Conservation (phyloP, 2,113 vertebrate genomes). For the Halcyon malimbica region DNA sequence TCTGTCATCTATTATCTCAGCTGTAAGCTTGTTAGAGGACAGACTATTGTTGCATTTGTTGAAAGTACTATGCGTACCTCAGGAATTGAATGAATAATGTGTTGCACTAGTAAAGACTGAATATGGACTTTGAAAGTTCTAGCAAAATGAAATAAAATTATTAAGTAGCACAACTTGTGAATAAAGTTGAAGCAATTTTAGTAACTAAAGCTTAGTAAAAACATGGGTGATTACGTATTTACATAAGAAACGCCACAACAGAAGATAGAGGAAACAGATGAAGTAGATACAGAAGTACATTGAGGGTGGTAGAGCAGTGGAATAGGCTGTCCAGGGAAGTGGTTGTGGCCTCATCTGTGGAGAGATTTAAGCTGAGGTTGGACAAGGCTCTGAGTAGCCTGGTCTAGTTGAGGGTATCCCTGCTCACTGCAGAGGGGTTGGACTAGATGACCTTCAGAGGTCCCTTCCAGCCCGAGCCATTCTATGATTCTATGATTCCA, state of each 20-base stretch:
- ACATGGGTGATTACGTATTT: background rate
- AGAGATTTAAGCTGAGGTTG: too few species aligned
- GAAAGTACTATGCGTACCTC: background rate
- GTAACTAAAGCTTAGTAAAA: background rate
- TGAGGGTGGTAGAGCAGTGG: too few species aligned
- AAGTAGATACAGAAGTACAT: background rate
- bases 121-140: background rate
- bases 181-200: background rate
- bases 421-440: too few species aligned
- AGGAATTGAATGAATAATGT: background rate
- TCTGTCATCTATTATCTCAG: background rate
- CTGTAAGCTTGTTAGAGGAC: background rate
- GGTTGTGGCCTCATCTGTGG: too few species aligned
- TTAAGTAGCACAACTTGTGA: background rate
- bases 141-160: background rate
- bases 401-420: too few species aligned
- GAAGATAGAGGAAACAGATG: background rate
- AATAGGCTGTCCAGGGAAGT: too few species aligned
- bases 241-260: background rate
- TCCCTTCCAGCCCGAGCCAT: too few species aligned
- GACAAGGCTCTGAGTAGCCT: too few species aligned
- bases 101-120: background rate
- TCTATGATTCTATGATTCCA: too few species aligned
- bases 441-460: too few species aligned
- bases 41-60: background rate